Percentiles rank a stretch among this genome's conserved stretches.
These are phyloP conservation scores for Emesis furor DNA, from an alignment of 2,888 invertebrate genomes.

Conservation along the genomic window DNA sequence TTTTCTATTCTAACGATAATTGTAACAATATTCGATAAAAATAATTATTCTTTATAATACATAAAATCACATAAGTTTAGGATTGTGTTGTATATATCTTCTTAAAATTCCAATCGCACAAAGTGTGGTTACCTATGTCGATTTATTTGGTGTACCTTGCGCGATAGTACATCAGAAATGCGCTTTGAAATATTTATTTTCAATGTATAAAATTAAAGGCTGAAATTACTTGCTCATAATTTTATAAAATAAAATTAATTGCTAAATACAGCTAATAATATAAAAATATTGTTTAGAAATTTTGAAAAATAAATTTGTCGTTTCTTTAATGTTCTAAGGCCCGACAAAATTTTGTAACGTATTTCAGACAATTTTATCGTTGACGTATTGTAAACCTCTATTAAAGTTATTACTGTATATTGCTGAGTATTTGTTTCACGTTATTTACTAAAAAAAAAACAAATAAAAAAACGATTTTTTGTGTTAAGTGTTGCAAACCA, in stretches of 20 bases:
- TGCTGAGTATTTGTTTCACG: neutral
- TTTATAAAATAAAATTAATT: slow-evolving; percentile 40
- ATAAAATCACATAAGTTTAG: neutral
- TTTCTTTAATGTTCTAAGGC: neutral
- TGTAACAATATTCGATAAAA: neutral
- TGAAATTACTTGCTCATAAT: slow-evolving; percentile 82
- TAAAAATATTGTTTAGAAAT: slow-evolving; percentile 2
- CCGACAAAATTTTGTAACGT: neutral
- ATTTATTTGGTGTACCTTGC: neutral
- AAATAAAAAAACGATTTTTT: neutral
- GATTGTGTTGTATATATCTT: slow-evolving; percentile 11
- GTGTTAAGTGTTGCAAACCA: neutral
- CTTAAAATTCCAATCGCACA: slow-evolving; percentile 25
- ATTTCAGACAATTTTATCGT: slow-evolving; percentile 16
- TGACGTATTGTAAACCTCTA: slow-evolving; percentile 14
- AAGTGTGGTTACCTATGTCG: neutral
- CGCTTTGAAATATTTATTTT: slow-evolving; percentile 1
- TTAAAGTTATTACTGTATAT: neutral
- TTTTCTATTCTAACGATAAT: neutral
- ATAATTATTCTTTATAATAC: neutral
- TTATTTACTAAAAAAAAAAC: no score
- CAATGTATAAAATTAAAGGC: slow-evolving; percentile 77
- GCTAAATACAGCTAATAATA: neutral
- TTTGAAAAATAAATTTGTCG: neutral
- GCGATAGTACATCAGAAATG: neutral